Base-by-base conservation (phyloP, 2,797 vertebrate species). In the Hydrophis major region DNA sequence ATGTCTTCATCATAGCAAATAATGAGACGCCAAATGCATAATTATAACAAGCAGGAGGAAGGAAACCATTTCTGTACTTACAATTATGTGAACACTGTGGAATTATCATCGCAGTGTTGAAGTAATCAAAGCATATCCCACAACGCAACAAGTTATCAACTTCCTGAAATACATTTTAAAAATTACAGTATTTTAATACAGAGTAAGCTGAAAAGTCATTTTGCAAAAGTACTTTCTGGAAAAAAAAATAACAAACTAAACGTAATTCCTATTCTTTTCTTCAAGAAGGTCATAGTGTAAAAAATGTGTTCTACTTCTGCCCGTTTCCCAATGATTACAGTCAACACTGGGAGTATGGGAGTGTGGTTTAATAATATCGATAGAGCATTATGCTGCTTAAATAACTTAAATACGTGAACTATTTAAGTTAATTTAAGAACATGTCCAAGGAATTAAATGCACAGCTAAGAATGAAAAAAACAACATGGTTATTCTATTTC, bases 51-150 rank as follows among this genome's bases (percentile, higher is more conserved):
- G 16, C n/a, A 42, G 0, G 8, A 50, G 16, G 20, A 4, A 83
- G 20, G 74, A 88, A 4, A 2, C 1, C 18, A 78, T 8, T 66
- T 4, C 42, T 60, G 32, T 96, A 99, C 99, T 98, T 97, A 99
- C 99, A 99, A 96, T 99, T 99, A 95, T 99, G 99, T 18, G 99
- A 99, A 94, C 99, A 99, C 95, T 98, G 97, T 28, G 98, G 98
- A 22, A 99, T 98, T 97, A 99, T 99, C 99, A 99, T 98, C 16
- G 98, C 97, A 93, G 98, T 99, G 95, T 97, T 98, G 96, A 99
- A 97, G 95, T 98, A 99, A 47, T 99, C 99, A 74, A 99, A 99
- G 96, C 99, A 99, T 94, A 99, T 98, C 2, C 98, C 98, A 97
- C 99, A 99, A 1, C 98, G 98, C 28, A 99, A 97, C 95, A 99